phyloP scores from a whole-genome alignment of 2,888 invertebrate genomes.

The Auanema sp. region DNA sequence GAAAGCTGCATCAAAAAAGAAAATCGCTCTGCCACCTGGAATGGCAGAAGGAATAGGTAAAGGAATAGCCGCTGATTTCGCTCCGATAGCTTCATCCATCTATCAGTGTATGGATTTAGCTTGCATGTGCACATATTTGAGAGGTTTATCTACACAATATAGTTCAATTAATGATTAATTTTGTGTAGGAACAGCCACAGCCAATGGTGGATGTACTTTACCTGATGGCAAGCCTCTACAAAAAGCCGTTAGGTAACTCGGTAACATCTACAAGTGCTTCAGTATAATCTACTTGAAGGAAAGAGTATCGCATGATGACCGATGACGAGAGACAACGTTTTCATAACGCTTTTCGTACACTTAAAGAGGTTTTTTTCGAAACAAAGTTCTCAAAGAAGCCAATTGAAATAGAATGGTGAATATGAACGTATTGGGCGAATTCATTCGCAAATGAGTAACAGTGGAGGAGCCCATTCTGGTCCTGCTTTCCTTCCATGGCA shows the following conservation, averaged over 20 bases:
- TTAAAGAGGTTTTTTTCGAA: slow-evolving; percentile 18
- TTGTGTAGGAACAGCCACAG: neutral
- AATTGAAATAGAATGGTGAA: slow-evolving; percentile 28
- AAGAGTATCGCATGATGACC: slow-evolving; percentile 47
- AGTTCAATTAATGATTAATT: neutral
- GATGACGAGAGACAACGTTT: slow-evolving; percentile 42
- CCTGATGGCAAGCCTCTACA: neutral
- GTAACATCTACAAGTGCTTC: too few relatives aligned
- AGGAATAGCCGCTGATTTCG: slow-evolving; percentile 37
- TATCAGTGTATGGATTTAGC: slow-evolving; percentile 43
- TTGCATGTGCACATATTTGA: slow-evolving; percentile 38
- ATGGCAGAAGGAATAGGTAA: slow-evolving; percentile 33
- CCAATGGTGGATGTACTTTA: neutral
- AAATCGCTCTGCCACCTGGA: slow-evolving; percentile 52
- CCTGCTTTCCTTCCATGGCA: slow-evolving; percentile 43
- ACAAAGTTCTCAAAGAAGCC: neutral
- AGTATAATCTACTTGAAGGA: slow-evolving; percentile 19
- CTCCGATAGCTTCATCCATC: slow-evolving; percentile 36
- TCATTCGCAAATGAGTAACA: slow-evolving; percentile 31
- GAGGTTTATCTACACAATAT: slow-evolving; percentile 19
- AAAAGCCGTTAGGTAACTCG: slow-evolving; percentile 13
- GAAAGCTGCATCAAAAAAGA: slow-evolving; percentile 38
- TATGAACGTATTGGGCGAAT: slow-evolving; percentile 34
- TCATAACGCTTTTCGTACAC: slow-evolving; percentile 36
- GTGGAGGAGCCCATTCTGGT: slow-evolving; percentile 44